phyloP scores from a whole-genome alignment of 2,797 vertebrate genomes.

The Antrozous pallidus region DNA sequence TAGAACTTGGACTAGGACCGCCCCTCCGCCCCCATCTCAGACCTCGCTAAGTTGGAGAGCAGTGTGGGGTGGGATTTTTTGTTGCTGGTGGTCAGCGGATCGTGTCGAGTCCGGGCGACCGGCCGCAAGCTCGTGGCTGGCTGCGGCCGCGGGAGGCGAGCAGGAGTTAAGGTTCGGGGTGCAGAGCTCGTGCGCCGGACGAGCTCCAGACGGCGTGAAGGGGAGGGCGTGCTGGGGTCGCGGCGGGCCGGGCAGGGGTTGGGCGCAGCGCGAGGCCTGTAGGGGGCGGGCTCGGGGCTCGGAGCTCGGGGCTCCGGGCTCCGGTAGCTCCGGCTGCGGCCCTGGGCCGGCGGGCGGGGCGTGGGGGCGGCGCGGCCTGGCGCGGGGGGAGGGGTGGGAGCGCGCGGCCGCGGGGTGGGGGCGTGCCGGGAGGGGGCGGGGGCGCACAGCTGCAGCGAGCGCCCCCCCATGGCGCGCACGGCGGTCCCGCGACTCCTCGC shows the following conservation, averaged over 20 bases:
- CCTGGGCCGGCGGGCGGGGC: not conserved
- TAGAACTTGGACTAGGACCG: constrained; percentile 67
- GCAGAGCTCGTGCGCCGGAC: not conserved
- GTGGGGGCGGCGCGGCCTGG: not conserved
- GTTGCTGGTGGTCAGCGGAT: constrained; percentile 39
- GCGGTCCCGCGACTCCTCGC: not conserved
- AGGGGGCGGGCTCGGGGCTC: constrained; percentile 63
- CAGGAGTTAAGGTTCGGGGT: not conserved
- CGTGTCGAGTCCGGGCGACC: constrained; percentile 15
- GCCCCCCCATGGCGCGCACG: constrained; percentile 11
- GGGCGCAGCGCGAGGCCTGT: constrained; percentile 36
- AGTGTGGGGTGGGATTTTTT: not conserved
- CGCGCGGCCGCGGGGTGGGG: not conserved
- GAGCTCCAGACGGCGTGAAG: not conserved
- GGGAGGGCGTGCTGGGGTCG: constrained; percentile 23
- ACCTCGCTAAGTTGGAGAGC: constrained; percentile 48
- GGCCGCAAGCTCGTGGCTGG: not conserved
- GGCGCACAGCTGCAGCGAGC: constrained; percentile 32
- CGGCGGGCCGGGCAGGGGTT: not conserved
- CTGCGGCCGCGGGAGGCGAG: constrained; percentile 11
- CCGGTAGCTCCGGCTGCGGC: not conserved
- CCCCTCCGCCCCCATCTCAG: not conserved
- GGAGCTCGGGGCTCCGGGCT: not conserved
- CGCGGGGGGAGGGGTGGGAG: not conserved
- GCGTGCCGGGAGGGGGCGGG: constrained; percentile 14